Evolutionary conservation across 2,888 invertebrate species (phyloP), one percentile per base, ranked within the genome.

Genomic region (Eupsilia transversa): DNA sequence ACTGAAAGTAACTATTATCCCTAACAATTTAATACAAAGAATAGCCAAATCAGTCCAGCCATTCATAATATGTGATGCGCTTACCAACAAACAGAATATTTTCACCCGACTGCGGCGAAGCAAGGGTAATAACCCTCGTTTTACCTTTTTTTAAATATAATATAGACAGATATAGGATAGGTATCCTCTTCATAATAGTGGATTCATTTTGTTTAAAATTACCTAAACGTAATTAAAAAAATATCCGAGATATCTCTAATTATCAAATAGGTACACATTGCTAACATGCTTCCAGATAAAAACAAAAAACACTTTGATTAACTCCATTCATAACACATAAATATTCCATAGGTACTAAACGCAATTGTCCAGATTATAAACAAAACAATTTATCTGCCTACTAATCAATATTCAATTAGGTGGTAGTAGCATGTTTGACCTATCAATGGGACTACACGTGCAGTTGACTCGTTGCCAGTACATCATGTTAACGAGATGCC

Each of bases 401-500:
- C 33, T 83, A 80, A 83, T 83, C 59, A 87, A 59, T 77, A 74
- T 72, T 64, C 66, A 77, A 87, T 85, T 79, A 80, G 35, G 52
- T 10, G 12, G 6, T 23, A 12, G 71, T 61, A 20, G 33, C 65
- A 60, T 38, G 68, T 65, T 52, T 70, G 74, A 69, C 70, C 74
- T 2, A 0, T 27, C 38, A 52, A 65, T 65, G 49, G 41, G 23
- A 23, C 65, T 35, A 65, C 61, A 82, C 85, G 82, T 81, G 77
- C 68, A 64, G 35, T 82, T 86, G 85, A 82, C 65, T 74, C 63
- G 23, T n/a, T 82, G 85, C 85, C 85, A 85, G 77, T 64, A n/a
- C 56, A 83, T 66, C 80, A 64, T 74, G 77, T 30, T 75, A 84
- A 73, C 56, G 54, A 75, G 72, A 35, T 60, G 52, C 12, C 20